Percentiles rank a stretch among this genome's conserved stretches.
These are phyloP conservation scores for Aythya baeri DNA, from an alignment of 2,113 vertebrate genomes.

Conservation along the genomic window DNA sequence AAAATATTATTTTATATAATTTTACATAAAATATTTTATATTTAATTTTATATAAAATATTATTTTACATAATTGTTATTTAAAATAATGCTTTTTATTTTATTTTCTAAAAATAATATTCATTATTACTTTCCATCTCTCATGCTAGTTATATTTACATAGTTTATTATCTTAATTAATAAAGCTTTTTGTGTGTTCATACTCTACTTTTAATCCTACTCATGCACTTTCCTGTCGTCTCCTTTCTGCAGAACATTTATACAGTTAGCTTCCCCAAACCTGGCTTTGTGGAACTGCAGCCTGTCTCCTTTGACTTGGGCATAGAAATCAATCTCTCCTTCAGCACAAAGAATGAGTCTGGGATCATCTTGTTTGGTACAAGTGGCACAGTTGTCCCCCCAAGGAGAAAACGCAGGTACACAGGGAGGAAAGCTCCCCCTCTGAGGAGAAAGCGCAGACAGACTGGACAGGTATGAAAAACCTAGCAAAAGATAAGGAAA, in stretches of 20 bases:
- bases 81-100: too few species aligned
- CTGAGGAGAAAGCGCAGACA: constrained; percentile 88
- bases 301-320: constrained; percentile 78
- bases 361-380: constrained; percentile 89
- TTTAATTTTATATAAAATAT: too few species aligned
- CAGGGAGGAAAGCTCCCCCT: constrained; percentile 63
- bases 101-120: not conserved
- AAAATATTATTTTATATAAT: too few species aligned
- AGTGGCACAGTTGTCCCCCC: constrained; percentile 70
- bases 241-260: constrained; percentile 86
- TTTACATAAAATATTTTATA: too few species aligned
- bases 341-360: constrained; percentile 90
- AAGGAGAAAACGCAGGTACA: constrained; percentile 86
- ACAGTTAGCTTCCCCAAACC: constrained; percentile 92
- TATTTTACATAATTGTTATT: too few species aligned
- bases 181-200: not conserved
- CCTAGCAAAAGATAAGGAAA: not conserved
- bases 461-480: constrained; percentile 72
- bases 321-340: constrained; percentile 97
- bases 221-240: not conserved
- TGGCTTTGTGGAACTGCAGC: constrained; percentile 88
- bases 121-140: not conserved
- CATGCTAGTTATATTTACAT: not conserved
- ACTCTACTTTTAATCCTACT: not conserved
- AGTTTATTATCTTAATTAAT: not conserved